These are phyloP conservation scores for Turritopsis rubra DNA, from an alignment of 30 jellyfish, hydroid and myxozoan species.

Conservation along the genomic window DNA sequence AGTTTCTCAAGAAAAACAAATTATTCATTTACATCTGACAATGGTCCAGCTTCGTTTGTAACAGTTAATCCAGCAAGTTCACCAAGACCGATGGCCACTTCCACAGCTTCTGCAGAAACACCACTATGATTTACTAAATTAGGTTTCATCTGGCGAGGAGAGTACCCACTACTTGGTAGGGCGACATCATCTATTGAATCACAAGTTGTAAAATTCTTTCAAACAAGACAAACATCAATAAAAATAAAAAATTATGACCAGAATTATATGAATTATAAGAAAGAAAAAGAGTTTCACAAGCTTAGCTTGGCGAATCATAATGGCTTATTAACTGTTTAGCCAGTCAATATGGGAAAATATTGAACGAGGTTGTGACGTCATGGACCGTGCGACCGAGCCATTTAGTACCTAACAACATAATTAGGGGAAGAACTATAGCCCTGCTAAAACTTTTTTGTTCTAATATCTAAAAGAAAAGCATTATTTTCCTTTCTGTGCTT, in stretches of 20 bases:
- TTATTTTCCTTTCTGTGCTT: too few species aligned
- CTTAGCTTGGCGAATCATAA: too few species aligned
- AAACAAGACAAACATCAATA: neutral
- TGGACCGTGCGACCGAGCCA: too few species aligned
- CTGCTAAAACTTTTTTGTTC: too few species aligned
- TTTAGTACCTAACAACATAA: too few species aligned
- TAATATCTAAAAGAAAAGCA: too few species aligned
- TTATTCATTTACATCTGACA: constrained; percentile 53
- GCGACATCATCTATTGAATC: constrained; percentile 73
- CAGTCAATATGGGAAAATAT: too few species aligned
- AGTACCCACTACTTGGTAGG: constrained; percentile 85
- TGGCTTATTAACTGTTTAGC: too few species aligned
- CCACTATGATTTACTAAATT: constrained; percentile 36
- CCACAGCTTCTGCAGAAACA: constrained; percentile 63
- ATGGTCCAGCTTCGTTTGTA: constrained; percentile 93
- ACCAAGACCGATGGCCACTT: constrained; percentile 80
- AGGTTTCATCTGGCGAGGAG: constrained; percentile 94
- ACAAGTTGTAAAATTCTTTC: neutral
- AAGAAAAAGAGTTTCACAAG: too few species aligned
- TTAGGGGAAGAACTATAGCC: too few species aligned
- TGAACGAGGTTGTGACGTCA: too few species aligned
- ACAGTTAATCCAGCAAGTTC: constrained; percentile 98
- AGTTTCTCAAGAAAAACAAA: neutral
- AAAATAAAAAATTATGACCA: neutral
- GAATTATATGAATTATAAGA: too few species aligned